These are phyloP conservation scores for Pocillopora meandrina DNA, from an alignment of 92 coral and sea anemone genomes.

Conservation along the genomic window DNA sequence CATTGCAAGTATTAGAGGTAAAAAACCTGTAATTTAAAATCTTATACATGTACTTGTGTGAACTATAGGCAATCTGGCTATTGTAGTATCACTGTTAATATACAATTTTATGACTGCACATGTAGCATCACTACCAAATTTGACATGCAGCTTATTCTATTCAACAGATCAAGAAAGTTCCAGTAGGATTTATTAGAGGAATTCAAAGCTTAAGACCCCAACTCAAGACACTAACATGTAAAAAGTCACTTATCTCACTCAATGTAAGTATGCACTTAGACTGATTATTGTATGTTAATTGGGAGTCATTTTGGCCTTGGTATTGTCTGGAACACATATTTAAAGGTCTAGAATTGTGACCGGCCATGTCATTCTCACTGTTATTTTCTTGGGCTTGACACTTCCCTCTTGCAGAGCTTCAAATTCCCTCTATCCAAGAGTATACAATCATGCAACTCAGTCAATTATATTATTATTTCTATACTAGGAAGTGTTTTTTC, in stretches of 20 bases:
- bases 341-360: no score
- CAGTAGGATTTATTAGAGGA: slow-evolving; percentile 87
- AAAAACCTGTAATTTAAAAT: background rate
- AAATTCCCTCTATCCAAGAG: no score
- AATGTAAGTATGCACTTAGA: slow-evolving; percentile 68
- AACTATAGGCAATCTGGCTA: background rate
- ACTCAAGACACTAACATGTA: slow-evolving; percentile 69
- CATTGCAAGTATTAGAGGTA: slow-evolving; percentile 86
- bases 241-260: slow-evolving; percentile 69
- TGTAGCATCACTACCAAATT: background rate
- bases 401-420: no score
- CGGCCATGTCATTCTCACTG: no score
- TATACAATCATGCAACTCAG: background rate
- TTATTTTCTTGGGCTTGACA: no score
- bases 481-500: slow-evolving; percentile 79
- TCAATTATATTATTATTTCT: background rate
- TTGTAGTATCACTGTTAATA: background rate
- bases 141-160: background rate
- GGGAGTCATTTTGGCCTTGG: background rate
- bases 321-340: background rate
- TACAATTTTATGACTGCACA: background rate
- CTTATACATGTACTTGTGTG: background rate
- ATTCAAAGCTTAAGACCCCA: slow-evolving; percentile 85
- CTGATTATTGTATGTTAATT: background rate
- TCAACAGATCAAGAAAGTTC: slow-evolving; percentile 84